A percentile compares a stretch with the other conserved stretches of the same genome.
Evolutionary conservation across 2,113 vertebrate species (phyloP).

Genomic region (Toxostoma redivivum): DNA sequence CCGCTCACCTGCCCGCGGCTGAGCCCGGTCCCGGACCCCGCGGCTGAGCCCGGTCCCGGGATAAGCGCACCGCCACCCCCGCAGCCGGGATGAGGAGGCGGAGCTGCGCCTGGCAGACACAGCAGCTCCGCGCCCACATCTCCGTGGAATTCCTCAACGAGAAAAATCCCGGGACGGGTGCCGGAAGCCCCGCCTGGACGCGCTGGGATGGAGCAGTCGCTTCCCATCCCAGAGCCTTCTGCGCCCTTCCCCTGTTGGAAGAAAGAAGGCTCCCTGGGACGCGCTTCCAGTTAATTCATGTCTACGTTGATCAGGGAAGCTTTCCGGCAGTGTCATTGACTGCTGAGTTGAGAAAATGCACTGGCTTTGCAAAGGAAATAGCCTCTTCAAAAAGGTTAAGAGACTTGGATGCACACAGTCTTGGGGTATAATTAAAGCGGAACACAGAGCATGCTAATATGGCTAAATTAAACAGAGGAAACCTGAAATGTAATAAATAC

Average conservation of each 20-base stretch:
- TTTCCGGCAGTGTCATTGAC: neutral
- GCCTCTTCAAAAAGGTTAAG: neutral
- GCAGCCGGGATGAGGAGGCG: neutral
- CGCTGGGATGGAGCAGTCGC: neutral
- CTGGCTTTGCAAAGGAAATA: neutral
- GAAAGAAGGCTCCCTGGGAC: rapidly evolving
- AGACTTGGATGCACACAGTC: neutral
- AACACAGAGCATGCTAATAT: neutral
- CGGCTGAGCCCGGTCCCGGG: rapidly evolving
- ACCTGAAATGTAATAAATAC: neutral
- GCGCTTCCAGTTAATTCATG: rapidly evolving
- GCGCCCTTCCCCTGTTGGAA: neutral
- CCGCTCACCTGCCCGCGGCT: neutral
- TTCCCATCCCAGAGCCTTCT: neutral
- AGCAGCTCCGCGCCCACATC: neutral
- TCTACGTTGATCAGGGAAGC: rapidly evolving
- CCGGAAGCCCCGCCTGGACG: neutral
- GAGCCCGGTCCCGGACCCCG: too few species aligned
- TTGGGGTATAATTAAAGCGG: neutral
- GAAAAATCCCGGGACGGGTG: neutral
- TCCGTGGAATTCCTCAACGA: rapidly evolving
- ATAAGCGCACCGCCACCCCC: neutral
- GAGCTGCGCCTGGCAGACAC: neutral
- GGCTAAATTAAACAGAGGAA: neutral
- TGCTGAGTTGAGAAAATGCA: neutral